Conservation (phyloP, 1,140 invertebrate genomes). For the Bombus confusus region DNA sequence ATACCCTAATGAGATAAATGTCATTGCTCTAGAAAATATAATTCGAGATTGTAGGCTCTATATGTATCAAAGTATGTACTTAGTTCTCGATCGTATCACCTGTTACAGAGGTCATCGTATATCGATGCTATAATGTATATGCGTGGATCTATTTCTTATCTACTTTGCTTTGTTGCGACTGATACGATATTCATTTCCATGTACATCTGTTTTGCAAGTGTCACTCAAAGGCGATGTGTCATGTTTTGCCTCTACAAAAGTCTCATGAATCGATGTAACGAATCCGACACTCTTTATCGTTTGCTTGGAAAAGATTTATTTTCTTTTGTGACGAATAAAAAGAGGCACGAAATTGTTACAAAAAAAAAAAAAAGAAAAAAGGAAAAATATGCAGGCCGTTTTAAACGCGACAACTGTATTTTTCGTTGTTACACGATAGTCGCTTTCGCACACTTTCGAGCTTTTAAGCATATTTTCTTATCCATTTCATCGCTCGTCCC, state of each 20-base stretch:
- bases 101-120: not conserved
- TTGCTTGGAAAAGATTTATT: not conserved
- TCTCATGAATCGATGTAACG: not conserved
- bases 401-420: not conserved
- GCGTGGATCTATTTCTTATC: not conserved
- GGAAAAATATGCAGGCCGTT: not conserved
- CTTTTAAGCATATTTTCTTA: constrained; percentile 42
- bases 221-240: not conserved
- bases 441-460: not conserved
- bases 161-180: not conserved
- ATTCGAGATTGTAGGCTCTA: not conserved
- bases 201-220: not conserved
- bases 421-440: constrained; percentile 24
- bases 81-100: not conserved
- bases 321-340: not conserved
- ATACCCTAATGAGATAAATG: no score
- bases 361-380: not conserved
- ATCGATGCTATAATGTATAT: not conserved
- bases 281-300: not conserved
- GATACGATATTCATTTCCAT: not conserved
- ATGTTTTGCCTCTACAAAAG: not conserved
- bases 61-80: not conserved
- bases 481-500: constrained; percentile 18
- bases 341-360: not conserved
- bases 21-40: not conserved